These are phyloP conservation scores for Gnathonemus longibarbis DNA, from an alignment of 2,113 vertebrate genomes.

Conservation along the genomic window DNA sequence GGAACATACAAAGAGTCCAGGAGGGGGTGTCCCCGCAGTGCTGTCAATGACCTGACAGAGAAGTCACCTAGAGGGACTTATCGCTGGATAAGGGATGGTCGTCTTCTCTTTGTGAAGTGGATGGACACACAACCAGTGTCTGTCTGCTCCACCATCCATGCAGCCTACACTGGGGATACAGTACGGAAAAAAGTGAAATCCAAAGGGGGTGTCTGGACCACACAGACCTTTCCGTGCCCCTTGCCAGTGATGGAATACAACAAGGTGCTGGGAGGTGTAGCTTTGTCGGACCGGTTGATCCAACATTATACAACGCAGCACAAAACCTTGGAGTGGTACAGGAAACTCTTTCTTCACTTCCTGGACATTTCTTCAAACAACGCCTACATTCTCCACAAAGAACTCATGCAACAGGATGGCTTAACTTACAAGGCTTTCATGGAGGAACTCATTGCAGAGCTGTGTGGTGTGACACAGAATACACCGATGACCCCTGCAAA, in stretches of 20 bases:
- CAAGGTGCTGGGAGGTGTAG: background rate
- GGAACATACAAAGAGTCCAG: background rate
- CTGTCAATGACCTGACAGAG: background rate
- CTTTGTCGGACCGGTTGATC: background rate
- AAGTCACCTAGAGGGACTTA: background rate
- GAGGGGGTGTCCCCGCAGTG: background rate
- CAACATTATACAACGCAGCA: conserved; percentile 8
- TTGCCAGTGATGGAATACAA: background rate
- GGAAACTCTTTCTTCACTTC: background rate
- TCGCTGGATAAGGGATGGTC: background rate
- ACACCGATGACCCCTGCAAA: background rate
- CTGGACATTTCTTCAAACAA: background rate
- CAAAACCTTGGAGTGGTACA: background rate
- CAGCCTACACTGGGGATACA: background rate
- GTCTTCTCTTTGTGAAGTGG: background rate
- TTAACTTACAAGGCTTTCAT: conserved; percentile 15
- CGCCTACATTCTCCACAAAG: conserved; percentile 15
- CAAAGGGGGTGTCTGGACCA: background rate
- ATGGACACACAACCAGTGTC: background rate
- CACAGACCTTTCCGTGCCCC: background rate
- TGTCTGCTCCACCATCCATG: background rate
- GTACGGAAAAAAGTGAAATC: background rate
- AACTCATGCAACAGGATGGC: background rate
- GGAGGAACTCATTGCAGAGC: background rate
- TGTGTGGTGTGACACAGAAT: background rate